Percentiles rank a stretch among this genome's conserved stretches.
phyloP scores from a whole-genome alignment of 2,888 invertebrate species.

The Smittia aterrima region DNA sequence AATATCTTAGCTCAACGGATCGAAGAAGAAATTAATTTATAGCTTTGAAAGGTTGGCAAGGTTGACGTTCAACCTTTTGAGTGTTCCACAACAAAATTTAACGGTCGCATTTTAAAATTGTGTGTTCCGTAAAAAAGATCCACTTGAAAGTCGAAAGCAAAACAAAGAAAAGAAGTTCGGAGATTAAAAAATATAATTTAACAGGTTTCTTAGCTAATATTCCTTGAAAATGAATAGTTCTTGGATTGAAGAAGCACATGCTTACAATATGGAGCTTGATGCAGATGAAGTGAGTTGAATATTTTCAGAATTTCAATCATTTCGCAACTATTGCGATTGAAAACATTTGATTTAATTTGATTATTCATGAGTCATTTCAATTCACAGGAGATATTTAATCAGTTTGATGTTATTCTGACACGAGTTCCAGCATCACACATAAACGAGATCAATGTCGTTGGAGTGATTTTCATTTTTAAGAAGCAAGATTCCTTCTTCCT shows the following conservation, averaged over 20 bases:
- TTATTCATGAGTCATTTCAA: not conserved
- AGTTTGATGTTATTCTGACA: conserved; percentile 26
- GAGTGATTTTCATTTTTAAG: conserved; percentile 32
- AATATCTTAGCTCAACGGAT: too few relatives aligned
- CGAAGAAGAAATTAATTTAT: too few relatives aligned
- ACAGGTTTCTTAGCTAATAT: too few relatives aligned
- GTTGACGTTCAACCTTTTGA: too few relatives aligned
- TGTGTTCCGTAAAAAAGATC: too few relatives aligned
- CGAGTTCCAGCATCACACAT: conserved; percentile 32
- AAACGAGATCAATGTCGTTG: conserved; percentile 11
- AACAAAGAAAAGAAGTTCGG: not conserved
- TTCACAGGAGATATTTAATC: conserved; percentile 36
- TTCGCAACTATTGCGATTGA: not conserved
- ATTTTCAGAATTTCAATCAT: not conserved
- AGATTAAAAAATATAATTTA: too few relatives aligned
- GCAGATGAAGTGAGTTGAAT: conserved; percentile 22
- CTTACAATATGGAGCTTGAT: not conserved
- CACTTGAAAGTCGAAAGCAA: too few relatives aligned
- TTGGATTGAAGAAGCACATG: conserved; percentile 27
- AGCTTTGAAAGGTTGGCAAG: too few relatives aligned
- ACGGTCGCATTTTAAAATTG: too few relatives aligned
- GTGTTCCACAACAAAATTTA: too few relatives aligned
- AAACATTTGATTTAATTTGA: not conserved
- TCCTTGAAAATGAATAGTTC: conserved; percentile 39
- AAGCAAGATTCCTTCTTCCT: not conserved